Evolutionary conservation across 2,113 vertebrate species (phyloP).

Genomic region (Apus apus): DNA sequence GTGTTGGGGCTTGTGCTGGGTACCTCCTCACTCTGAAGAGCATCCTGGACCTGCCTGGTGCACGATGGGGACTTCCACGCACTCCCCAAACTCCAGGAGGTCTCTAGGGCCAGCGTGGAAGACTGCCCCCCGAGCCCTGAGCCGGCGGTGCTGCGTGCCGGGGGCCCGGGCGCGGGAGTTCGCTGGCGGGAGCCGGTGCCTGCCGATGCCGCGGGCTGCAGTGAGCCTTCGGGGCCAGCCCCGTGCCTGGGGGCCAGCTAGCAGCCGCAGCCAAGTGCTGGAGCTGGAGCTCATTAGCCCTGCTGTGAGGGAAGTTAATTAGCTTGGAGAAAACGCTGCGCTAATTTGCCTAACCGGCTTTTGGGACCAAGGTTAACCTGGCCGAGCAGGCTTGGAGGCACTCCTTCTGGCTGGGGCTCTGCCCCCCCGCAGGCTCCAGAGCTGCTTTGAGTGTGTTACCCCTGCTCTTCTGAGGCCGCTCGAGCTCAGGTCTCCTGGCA

Average conservation of each 20-base stretch:
- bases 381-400: neutral
- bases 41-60: neutral
- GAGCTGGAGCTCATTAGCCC: conserved; percentile 52
- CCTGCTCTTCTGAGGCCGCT: neutral
- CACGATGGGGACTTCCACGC: neutral
- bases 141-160: neutral
- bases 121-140: accelerated
- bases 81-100: neutral
- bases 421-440: neutral
- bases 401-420: neutral
- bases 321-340: neutral
- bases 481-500: neutral
- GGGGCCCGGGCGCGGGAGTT: accelerated
- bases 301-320: conserved; percentile 60
- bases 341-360: conserved; percentile 66
- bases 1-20: neutral
- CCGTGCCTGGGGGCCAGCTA: neutral
- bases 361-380: neutral
- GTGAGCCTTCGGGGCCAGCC: neutral
- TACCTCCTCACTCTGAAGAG: neutral
- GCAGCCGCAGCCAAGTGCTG: neutral
- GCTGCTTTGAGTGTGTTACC: neutral
- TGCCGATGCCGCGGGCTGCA: neutral
- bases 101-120: neutral
- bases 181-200: accelerated